Evolutionary conservation across 2,888 invertebrate genomes (phyloP), one percentile per base, ranked within the genome.

Genomic region (Dolomedes plantarius): DNA sequence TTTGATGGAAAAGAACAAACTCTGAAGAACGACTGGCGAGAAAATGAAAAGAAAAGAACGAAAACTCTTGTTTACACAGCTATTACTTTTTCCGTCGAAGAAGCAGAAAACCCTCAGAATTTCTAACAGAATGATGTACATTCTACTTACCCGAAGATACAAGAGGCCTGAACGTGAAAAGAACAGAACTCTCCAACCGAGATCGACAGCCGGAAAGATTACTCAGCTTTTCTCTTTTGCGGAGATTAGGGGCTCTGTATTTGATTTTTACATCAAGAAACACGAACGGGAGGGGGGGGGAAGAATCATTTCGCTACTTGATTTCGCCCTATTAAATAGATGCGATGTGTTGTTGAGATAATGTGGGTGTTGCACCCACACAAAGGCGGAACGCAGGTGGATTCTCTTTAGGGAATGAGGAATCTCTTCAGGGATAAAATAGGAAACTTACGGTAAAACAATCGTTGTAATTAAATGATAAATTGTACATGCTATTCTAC

Each of bases 221-320:
- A 46, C 41, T 13, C 41, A 13, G 7, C 41, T 13, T 16, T 13
- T 36, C 9, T 11, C 9, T 13, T 46, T 16, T 16, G 41, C 2
- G 41, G 41, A 46, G 41, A 46, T 46, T 46, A 46, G 41, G 41
- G 46, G 41, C 41, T 46, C 36, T 36, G 41, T 46, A 13, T 46
- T 46, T 46, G 41, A 46, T 46, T 46, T 46, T 46, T 46, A 6
- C 41, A 46, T 46, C 41, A 46, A 13, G 6, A 9, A 36, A 36
- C n/a, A n/a, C n/a, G n/a, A n/a, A n/a, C n/a, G n/a, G n/a, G n/a
- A n/a, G n/a, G n/a, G n/a, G n/a, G n/a, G n/a, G 46, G 41, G 41
- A 46, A 46, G 16, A 2, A 46, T n/a, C n/a, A 46, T 16, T 46
- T 2, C 9, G 16, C 16, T 46, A 2, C 41, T 46, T 16, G 41